These are phyloP conservation scores for Poeciliopsis presidionis DNA, from an alignment of 2,797 vertebrate species.

Conservation along the genomic window DNA sequence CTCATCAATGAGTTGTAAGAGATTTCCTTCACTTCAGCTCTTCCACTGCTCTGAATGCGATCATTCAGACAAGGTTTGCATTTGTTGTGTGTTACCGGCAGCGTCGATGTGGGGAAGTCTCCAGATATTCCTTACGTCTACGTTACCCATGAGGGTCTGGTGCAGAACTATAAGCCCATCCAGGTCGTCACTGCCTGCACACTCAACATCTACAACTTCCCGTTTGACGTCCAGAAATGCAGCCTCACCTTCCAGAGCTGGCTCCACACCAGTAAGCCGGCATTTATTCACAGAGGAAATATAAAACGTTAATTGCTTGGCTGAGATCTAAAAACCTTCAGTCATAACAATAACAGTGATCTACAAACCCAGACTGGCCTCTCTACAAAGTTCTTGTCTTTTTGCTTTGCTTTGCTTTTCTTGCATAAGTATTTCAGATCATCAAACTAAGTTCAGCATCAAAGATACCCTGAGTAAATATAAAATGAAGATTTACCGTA, in stretches of 20 bases:
- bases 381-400: too few relatives aligned
- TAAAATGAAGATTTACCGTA: too few relatives aligned
- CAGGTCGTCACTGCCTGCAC: constrained; percentile 96
- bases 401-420: too few relatives aligned
- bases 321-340: too few relatives aligned
- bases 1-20: constrained; percentile 99
- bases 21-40: background rate
- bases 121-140: constrained; percentile 96
- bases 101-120: constrained; percentile 95
- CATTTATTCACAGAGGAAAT: background rate
- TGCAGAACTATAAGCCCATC: constrained; percentile 96
- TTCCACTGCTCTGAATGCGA: background rate
- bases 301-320: background rate
- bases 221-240: constrained; percentile 97
- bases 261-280: constrained; percentile 90
- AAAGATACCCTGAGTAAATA: too few relatives aligned
- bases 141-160: constrained; percentile 84
- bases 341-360: too few relatives aligned
- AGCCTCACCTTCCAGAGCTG: constrained; percentile 98
- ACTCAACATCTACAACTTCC: constrained; percentile 98
- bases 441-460: too few relatives aligned
- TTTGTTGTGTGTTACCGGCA: constrained; percentile 57
- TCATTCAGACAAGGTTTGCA: background rate
- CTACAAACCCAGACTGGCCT: too few relatives aligned
- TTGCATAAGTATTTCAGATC: too few relatives aligned